Evolutionary conservation across 1,140 invertebrate species (phyloP), one percentile per base, ranked within the genome.

Genomic region (Parapsyche elsis): DNA sequence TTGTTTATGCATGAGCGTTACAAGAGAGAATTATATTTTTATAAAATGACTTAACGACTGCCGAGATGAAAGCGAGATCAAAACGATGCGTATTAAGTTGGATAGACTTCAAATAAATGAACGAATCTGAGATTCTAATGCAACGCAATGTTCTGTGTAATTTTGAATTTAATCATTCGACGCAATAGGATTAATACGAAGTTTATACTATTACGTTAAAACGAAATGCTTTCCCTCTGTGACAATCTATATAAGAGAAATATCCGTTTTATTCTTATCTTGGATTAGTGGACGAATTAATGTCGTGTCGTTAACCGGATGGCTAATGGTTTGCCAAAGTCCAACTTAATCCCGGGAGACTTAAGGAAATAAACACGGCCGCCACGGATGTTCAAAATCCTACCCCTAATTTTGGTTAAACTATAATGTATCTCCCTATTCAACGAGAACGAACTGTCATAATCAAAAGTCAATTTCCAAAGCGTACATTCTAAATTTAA

Each of bases 291-390:
- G n/a, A 24, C 57, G 44, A 64, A 77, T 44, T 77, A 77, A 77
- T 64, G 75, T 44, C 59, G 53, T 24, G 75, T 77, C 75, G 75
- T 77, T 77, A 77, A 45, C 75, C 75, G 75, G 57, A 77, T 61
- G 75, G 75, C 75, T 77, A 77, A 77, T 77, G 75, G 75, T 77
- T 77, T 77, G 75, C 75, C 57, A 57, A 64, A 77, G 75, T 77
- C 53, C 16, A 12, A 53, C 57, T 64, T 77, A 77, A 77, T 77
- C 75, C 75, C 30, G 14, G n/a, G 38, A 57, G 75, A 77, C 57
- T 77, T 77, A 77, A 57, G 16, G 10, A 57, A 57, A 77, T 77
- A 77, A 77, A 61, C 74, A 61, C 21, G 14, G 26, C 30, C 45
- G 26, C 74, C 57, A 23, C 38, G 75, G 75, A 64, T 38, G 23